These are phyloP conservation scores for Crocallis elinguaria DNA, from an alignment of 2,888 invertebrate genomes.

Conservation along the genomic window DNA sequence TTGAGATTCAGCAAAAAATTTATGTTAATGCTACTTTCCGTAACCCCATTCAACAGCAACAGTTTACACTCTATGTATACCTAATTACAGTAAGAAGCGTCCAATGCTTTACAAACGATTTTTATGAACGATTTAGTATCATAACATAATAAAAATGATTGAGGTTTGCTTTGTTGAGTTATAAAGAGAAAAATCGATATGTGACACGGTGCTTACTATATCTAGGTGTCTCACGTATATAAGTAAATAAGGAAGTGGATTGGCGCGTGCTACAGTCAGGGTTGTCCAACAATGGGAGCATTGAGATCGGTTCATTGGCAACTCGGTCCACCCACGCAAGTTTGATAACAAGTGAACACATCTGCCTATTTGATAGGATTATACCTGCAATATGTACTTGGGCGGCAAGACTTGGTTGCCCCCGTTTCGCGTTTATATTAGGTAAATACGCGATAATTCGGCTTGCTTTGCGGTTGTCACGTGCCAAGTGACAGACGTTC, in stretches of 20 bases:
- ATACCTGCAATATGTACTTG: slow-evolving; percentile 39
- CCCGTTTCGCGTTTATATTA: slow-evolving; percentile 17
- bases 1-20: too few species aligned
- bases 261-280: slow-evolving; percentile 64
- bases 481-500: slow-evolving; percentile 1
- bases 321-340: slow-evolving; percentile 76
- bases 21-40: too few species aligned
- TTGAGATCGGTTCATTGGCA: slow-evolving; percentile 76
- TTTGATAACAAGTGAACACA: slow-evolving; percentile 79
- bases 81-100: too few species aligned
- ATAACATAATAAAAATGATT: too few species aligned
- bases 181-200: too few species aligned
- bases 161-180: too few species aligned
- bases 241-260: slow-evolving; percentile 73
- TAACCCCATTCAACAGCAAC: too few species aligned
- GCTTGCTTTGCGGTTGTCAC: slow-evolving; percentile 8
- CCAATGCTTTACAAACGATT: too few species aligned
- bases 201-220: slow-evolving; percentile 41
- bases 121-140: too few species aligned
- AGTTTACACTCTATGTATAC: too few species aligned
- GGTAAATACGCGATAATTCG: slow-evolving; percentile 11
- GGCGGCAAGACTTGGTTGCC: slow-evolving; percentile 9
- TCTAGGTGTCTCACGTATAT: slow-evolving; percentile 43
- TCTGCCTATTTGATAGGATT: slow-evolving; percentile 72
- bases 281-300: slow-evolving; percentile 74